Base-by-base conservation (phyloP, 2,888 invertebrate species). In the Crepidodera aurea region DNA sequence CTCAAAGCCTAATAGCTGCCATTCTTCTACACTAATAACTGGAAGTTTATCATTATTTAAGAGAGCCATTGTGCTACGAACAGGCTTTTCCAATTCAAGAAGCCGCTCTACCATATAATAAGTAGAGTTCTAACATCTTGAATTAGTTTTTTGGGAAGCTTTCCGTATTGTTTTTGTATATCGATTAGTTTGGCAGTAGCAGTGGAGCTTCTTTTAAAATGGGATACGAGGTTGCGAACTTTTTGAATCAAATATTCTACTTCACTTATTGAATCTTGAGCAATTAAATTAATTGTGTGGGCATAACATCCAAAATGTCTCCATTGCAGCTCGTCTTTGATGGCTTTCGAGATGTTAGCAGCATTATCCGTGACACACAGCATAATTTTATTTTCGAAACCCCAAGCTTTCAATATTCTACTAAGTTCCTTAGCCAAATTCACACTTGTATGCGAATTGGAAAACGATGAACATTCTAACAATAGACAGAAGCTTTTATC, bases 351-450 rank as follows among this genome's bases (percentile, higher is more conserved):
- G 19, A 70, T 65, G 64, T 72, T 72, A 8, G 63, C 63, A 13
- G 71, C 69, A 51, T 71, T 72, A 34, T 70, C 68, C 10, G 67
- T 65, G 8, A 74, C 65, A 5, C 61, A 64, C 18, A 72, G 16
- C 13, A 70, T 27, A 54, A 46, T 27, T 25, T 46, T 46, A 73
- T 61, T 69, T 44, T 60, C 54, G 18, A 74, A n/a, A 5, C 56
- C 62, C 70, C 68, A 73, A 34, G 71, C 65, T 10, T 40, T 18
- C 7, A 10, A 62, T 4, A 8, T 22, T 10, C 44, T 57, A 37
- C 66, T 73, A 7, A 72, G 18, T 57, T 68, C 66, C 5, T 19
- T 40, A n/a, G 70, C 70, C 40, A 73, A 65, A 65, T 74, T 70
- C 44, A 19, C 60, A 46, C 70, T 69, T 5, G 72, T 73, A 58